Percentiles rank a stretch among this genome's conserved stretches.
phyloP scores from a whole-genome alignment of 2,113 vertebrate genomes.

The Cichladusa arquata region DNA sequence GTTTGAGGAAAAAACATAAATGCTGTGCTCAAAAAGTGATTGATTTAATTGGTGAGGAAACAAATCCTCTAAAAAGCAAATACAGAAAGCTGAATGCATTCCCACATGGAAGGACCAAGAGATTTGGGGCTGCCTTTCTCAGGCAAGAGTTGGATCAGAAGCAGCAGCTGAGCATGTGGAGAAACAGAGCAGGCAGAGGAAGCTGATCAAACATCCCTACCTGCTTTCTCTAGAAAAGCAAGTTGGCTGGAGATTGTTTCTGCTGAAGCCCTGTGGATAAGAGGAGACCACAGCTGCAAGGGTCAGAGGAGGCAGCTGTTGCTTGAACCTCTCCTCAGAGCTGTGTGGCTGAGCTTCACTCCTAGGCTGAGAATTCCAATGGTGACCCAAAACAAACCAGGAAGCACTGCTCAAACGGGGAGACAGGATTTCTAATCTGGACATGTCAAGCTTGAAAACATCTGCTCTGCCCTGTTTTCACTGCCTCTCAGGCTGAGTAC shows the following conservation, averaged over 20 bases:
- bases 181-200: background rate
- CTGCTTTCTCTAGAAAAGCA: background rate
- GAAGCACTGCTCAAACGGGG: background rate
- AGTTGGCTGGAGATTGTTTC: background rate
- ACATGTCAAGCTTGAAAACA: background rate
- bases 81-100: background rate
- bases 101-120: background rate
- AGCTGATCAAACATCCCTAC: background rate
- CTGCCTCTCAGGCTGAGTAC: background rate
- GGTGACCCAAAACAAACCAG: background rate
- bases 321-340: background rate
- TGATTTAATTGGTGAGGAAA: background rate
- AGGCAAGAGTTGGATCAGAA: background rate
- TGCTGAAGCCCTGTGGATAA: background rate
- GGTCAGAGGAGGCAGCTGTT: fast-evolving
- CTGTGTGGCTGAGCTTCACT: background rate
- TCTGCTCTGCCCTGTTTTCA: background rate
- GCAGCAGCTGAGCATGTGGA: background rate
- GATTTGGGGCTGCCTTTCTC: background rate
- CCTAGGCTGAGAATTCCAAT: background rate
- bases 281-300: background rate
- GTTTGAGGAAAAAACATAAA: background rate
- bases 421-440: background rate
- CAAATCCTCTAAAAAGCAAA: background rate
- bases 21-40: background rate